A percentile compares a stretch with the other conserved stretches of the same genome.
Evolutionary conservation across 2,113 vertebrate genomes (phyloP).

Genomic region (Psophia crepitans): DNA sequence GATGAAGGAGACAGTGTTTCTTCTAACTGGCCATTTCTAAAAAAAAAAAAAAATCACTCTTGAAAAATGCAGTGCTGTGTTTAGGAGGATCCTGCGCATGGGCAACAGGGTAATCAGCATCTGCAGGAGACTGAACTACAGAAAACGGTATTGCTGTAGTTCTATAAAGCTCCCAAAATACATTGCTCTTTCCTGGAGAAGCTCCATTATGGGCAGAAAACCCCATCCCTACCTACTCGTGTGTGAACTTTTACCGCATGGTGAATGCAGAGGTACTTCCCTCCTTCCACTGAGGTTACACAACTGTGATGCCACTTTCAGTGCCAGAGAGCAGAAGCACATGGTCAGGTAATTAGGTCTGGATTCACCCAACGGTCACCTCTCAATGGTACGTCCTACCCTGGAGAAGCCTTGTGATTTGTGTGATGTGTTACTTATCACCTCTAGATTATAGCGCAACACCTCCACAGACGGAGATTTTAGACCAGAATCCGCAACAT

Average conservation of each 20-base stretch:
- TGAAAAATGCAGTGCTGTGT: background rate
- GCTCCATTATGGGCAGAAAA: background rate
- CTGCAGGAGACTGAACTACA: background rate
- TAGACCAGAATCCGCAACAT: background rate
- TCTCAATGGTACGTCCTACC: accelerated
- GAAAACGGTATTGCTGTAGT: background rate
- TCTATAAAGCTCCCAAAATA: background rate
- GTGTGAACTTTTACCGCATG: background rate
- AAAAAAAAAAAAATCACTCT: too few species aligned
- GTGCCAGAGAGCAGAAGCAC: background rate
- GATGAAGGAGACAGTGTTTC: background rate
- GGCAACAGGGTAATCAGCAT: background rate
- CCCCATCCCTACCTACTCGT: accelerated
- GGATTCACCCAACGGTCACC: background rate
- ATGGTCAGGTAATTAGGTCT: background rate
- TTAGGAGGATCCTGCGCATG: background rate
- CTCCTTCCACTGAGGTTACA: background rate
- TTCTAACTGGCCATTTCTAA: background rate
- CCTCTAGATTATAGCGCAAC: background rate
- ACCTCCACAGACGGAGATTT: background rate
- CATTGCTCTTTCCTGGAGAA: background rate
- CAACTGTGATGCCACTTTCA: background rate
- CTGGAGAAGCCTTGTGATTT: accelerated
- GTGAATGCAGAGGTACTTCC: background rate
- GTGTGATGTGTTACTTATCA: accelerated